phyloP scores from a whole-genome alignment of 35 echinoderm and acorn worm species.

The Anneissia japonica region DNA sequence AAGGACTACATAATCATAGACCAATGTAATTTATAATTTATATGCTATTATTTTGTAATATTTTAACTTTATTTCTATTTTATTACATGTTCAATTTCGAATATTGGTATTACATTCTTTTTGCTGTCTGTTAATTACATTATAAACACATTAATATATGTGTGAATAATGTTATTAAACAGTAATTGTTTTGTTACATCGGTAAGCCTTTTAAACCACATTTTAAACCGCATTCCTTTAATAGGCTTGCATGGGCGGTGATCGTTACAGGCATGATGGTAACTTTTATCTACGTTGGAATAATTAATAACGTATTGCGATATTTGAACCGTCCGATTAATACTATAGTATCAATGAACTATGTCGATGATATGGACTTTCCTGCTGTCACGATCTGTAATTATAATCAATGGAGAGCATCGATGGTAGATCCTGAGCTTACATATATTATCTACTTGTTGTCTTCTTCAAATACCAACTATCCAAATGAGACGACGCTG shows the following conservation, averaged over 20 bases:
- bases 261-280: background rate
- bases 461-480: background rate
- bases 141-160: no score
- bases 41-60: no score
- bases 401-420: slow-evolving; percentile 40
- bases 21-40: no score
- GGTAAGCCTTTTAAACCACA: no score
- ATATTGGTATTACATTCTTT: no score
- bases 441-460: background rate
- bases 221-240: no score
- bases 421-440: background rate
- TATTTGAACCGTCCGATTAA: slow-evolving; percentile 9
- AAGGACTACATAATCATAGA: no score
- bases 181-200: no score
- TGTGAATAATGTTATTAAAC: no score
- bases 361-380: slow-evolving; percentile 17
- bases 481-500: background rate
- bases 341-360: slow-evolving; percentile 23
- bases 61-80: no score
- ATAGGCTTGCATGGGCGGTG: background rate
- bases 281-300: slow-evolving; percentile 7
- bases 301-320: slow-evolving; percentile 9
- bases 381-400: slow-evolving; percentile 49
- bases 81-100: no score
- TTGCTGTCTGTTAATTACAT: no score